These are phyloP conservation scores for Drosophila phalerata DNA, from an alignment of 2,888 invertebrate genomes.

Conservation along the genomic window DNA sequence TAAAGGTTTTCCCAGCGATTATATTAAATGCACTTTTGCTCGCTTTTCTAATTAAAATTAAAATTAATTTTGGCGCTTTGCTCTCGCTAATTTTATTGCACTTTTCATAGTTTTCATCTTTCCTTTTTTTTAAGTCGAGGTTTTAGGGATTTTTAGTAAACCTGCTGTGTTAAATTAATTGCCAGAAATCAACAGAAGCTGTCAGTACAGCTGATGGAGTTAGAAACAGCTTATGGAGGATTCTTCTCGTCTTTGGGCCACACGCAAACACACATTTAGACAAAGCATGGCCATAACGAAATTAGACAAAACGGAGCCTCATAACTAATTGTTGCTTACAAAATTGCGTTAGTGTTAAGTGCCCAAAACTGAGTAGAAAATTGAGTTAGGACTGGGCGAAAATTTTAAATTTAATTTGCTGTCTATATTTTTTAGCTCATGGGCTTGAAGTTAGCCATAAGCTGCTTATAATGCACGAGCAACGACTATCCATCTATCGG, in stretches of 20 bases:
- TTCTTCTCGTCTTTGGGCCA: slow-evolving; percentile 29
- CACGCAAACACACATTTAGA: neutral
- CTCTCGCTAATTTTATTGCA: slow-evolving; percentile 58
- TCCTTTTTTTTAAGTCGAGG: neutral
- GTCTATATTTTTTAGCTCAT: neutral
- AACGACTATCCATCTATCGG: slow-evolving; percentile 31
- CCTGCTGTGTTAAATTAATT: slow-evolving; percentile 65
- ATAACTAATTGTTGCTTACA: slow-evolving; percentile 67
- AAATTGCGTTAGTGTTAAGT: slow-evolving; percentile 65
- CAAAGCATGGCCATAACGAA: slow-evolving; percentile 51
- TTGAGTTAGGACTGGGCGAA: slow-evolving; percentile 54
- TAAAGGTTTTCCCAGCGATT: slow-evolving; percentile 45
- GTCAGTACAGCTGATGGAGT: slow-evolving; percentile 28
- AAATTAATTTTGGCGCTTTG: slow-evolving; percentile 61
- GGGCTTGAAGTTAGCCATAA: slow-evolving; percentile 30
- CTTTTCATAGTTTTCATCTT: slow-evolving; percentile 38
- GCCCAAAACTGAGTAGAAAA: slow-evolving; percentile 50
- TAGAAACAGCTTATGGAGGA: slow-evolving; percentile 26
- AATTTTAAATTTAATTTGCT: slow-evolving; percentile 62
- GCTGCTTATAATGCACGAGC: slow-evolving; percentile 41
- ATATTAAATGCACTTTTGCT: slow-evolving; percentile 60
- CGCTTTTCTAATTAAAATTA: slow-evolving; percentile 69
- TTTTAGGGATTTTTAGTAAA: slow-evolving; percentile 33
- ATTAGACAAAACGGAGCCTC: slow-evolving; percentile 45
- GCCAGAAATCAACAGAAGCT: slow-evolving; percentile 42